Conservation (phyloP, 2,888 invertebrate genomes). For the Myathropa florea region DNA sequence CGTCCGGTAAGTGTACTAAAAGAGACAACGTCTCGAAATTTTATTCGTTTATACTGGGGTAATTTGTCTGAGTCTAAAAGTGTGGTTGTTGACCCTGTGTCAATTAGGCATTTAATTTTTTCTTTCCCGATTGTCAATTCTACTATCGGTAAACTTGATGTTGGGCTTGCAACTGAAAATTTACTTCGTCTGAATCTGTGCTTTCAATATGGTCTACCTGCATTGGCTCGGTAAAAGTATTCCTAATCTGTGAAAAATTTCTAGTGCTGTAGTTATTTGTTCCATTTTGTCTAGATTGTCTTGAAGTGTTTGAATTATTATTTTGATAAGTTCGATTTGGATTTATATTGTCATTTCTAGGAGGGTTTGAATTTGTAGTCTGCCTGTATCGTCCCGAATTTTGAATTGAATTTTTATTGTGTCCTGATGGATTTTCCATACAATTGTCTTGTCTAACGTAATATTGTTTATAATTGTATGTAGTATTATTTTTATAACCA, state of each 20-base stretch:
- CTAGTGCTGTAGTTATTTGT: too few relatives aligned
- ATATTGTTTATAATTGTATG: not conserved
- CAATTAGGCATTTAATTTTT: conserved; percentile 5
- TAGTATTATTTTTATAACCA: conserved; percentile 60
- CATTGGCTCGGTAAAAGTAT: too few relatives aligned
- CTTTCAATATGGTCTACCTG: too few relatives aligned
- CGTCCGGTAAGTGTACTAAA: too few relatives aligned
- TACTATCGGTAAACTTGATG: conserved; percentile 4
- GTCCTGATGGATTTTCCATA: not conserved
- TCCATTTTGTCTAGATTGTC: too few relatives aligned
- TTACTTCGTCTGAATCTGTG: not conserved
- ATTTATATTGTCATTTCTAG: not conserved
- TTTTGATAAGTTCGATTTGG: too few relatives aligned
- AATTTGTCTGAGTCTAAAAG: not conserved
- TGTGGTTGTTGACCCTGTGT: conserved; percentile 1
- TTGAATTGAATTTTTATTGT: not conserved
- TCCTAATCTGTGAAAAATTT: too few relatives aligned
- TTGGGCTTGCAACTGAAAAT: conserved; percentile 9
- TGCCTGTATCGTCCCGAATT: not conserved
- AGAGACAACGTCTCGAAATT: too few relatives aligned
- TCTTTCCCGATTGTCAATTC: not conserved
- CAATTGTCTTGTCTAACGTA: not conserved
- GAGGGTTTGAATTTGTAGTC: not conserved
- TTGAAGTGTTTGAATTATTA: too few relatives aligned
- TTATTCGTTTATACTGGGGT: not conserved